Evolutionary conservation across 2,797 vertebrate species (phyloP).

Genomic region (Sebastiscus albofasciatus): DNA sequence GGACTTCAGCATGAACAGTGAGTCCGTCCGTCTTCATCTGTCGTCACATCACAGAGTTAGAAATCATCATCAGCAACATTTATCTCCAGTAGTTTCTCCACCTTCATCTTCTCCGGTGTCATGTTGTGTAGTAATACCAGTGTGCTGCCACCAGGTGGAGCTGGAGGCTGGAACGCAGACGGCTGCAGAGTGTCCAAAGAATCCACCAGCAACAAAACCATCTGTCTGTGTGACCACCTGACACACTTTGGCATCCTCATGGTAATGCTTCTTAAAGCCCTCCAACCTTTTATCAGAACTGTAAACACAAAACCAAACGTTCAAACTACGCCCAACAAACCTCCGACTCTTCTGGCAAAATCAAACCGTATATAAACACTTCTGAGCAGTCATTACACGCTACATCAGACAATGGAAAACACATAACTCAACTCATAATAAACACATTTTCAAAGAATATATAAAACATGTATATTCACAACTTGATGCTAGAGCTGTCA

Average conservation of each 20-base stretch:
- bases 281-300: not conserved
- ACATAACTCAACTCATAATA: no score
- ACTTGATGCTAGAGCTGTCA: no score
- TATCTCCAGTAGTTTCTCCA: not conserved
- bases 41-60: no score
- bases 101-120: not conserved
- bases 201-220: conserved; percentile 84
- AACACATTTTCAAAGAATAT: no score
- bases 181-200: conserved; percentile 84
- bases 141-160: conserved; percentile 80
- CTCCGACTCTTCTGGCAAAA: not conserved
- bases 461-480: no score
- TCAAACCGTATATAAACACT: no score
- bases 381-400: no score
- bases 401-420: no score
- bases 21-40: conserved; percentile 52
- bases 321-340: not conserved
- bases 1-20: conserved; percentile 91
- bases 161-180: conserved; percentile 88
- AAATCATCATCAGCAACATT: not conserved
- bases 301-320: not conserved
- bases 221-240: conserved; percentile 94
- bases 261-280: conserved; percentile 74
- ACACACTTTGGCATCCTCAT: conserved; percentile 97
- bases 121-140: not conserved